Evolutionary conservation across 2,113 vertebrate species (phyloP).

Genomic region (Microcebus jonahi): DNA sequence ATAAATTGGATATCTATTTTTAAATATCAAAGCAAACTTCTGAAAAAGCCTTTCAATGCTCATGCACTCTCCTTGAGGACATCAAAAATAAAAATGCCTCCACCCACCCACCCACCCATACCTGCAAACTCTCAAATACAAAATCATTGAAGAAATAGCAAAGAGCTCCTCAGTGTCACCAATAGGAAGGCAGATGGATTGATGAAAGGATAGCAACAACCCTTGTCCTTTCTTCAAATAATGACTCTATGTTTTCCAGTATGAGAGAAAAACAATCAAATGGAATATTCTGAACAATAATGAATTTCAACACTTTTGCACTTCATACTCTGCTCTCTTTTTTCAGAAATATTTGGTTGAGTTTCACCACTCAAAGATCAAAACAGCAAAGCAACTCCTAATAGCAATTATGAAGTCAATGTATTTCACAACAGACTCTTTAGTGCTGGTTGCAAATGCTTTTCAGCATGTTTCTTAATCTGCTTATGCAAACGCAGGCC

Average conservation of each 20-base stretch:
- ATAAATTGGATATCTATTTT: neutral
- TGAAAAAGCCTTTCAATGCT: neutral
- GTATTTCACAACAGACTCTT: slow-evolving; percentile 75
- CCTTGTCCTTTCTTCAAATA: neutral
- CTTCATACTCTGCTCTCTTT: neutral
- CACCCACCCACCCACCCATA: fast-evolving
- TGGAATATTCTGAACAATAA: neutral
- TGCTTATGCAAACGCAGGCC: slow-evolving; percentile 56
- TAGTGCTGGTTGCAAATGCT: slow-evolving; percentile 69
- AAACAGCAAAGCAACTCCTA: slow-evolving; percentile 69
- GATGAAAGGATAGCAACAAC: neutral
- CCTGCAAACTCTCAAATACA: neutral
- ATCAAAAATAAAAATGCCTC: neutral
- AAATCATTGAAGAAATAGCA: neutral
- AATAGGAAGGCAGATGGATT: neutral
- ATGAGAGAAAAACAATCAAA: neutral
- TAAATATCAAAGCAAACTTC: neutral
- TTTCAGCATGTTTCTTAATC: slow-evolving; percentile 66
- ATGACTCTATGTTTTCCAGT: neutral
- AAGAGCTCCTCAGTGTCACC: neutral
- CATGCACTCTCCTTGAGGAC: neutral
- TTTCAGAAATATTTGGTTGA: slow-evolving; percentile 42
- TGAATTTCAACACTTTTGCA: neutral
- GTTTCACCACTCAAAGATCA: slow-evolving; percentile 54
- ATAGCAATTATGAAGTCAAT: slow-evolving; percentile 30